Conservation (phyloP, 2,113 vertebrate genomes). For the Macaca fascicularis region T2T-MFA8v1.1 NC_088393.1:36773501-36774000, state of each 20-base stretch:
- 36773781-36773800: not conserved
- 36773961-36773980: not conserved
- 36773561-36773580: not conserved
- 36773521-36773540: conserved; percentile 57
- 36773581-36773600: not conserved
- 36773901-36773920: not conserved
- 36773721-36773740: not conserved
- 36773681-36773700: not conserved
- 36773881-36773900: not conserved
- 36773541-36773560: not conserved
- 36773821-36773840: not conserved
- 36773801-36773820: accelerated
- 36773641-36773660: not conserved
- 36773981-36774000: not conserved
- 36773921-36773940: not conserved
- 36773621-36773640: not conserved
- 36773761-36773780: accelerated
- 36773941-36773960: not conserved
- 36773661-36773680: not conserved
- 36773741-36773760: no score
- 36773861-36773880: not conserved
- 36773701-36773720: not conserved
- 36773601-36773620: not conserved
- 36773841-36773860: not conserved
- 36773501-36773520: conserved; percentile 49